These are phyloP conservation scores for Eupithecia subumbrata DNA, from an alignment of 2,888 invertebrate species.

Conservation along the genomic window DNA sequence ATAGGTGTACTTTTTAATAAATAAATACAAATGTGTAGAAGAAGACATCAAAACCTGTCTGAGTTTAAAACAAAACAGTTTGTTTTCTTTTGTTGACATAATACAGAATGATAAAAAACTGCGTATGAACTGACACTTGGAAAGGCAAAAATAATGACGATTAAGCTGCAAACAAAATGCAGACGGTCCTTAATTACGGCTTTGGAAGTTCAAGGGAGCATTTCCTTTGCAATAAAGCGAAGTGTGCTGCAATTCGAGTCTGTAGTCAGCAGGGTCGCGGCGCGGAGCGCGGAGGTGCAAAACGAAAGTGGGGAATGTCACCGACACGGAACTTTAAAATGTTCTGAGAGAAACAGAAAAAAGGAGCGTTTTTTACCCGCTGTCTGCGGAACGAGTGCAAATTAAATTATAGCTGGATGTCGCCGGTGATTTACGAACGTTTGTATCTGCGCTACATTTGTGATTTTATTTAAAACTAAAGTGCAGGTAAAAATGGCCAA, in stretches of 20 bases:
- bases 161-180: not conserved
- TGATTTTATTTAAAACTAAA: no score
- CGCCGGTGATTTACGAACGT: not conserved
- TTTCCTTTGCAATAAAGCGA: conserved; percentile 13
- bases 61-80: no score
- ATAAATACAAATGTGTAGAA: no score
- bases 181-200: not conserved
- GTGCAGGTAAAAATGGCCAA: not conserved
- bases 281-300: conserved; percentile 16
- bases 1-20: no score
- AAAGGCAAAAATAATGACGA: not conserved
- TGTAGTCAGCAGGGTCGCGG: conserved; percentile 5
- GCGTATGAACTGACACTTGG: not conserved
- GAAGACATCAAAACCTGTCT: no score
- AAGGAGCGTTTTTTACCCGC: conserved; percentile 11
- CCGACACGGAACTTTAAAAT: conserved; percentile 13
- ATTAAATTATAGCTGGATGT: not conserved
- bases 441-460: not conserved
- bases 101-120: no score
- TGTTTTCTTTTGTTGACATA: no score
- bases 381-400: not conserved
- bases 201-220: not conserved
- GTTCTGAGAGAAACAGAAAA: conserved; percentile 20
- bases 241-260: conserved; percentile 17
- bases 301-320: conserved; percentile 24